A percentile compares a stretch with the other conserved stretches of the same genome.
phyloP scores from a whole-genome alignment of 2,797 vertebrate genomes.

The Notamacropus eugenii region DNA sequence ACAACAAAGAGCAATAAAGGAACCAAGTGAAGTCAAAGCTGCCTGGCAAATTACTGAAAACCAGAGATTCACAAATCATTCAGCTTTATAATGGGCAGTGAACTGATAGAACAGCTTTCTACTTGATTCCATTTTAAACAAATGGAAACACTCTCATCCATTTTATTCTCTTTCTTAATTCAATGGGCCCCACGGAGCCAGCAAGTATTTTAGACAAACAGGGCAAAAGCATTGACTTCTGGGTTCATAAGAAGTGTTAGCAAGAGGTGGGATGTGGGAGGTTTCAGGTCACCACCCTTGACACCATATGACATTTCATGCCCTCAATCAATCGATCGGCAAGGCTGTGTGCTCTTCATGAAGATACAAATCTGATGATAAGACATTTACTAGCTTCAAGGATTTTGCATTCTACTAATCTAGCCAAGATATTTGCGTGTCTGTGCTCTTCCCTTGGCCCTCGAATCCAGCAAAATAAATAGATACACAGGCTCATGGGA shows the following conservation, averaged over 20 bases:
- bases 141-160: conserved; percentile 21
- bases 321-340: not conserved
- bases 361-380: not conserved
- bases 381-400: not conserved
- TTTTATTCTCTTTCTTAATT: conserved; percentile 35
- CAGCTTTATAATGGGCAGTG: not conserved
- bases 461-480: conserved; percentile 21
- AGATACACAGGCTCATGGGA: not conserved
- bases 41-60: conserved; percentile 48
- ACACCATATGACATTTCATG: not conserved
- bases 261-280: not conserved
- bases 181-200: not conserved
- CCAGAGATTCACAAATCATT: conserved; percentile 31
- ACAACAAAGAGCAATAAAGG: not conserved
- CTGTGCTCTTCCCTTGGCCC: not conserved
- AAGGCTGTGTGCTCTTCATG: not conserved
- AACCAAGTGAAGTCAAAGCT: conserved; percentile 24
- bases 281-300: conserved; percentile 15
- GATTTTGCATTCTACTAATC: not conserved
- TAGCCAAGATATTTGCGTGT: not conserved
- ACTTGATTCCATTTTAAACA: conserved; percentile 46
- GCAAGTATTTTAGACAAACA: not conserved
- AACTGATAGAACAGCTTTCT: conserved; percentile 15
- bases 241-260: not conserved
- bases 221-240: conserved; percentile 1